Evolutionary conservation across 2,797 vertebrate genomes (phyloP).

Genomic region (Tinamus major): DNA sequence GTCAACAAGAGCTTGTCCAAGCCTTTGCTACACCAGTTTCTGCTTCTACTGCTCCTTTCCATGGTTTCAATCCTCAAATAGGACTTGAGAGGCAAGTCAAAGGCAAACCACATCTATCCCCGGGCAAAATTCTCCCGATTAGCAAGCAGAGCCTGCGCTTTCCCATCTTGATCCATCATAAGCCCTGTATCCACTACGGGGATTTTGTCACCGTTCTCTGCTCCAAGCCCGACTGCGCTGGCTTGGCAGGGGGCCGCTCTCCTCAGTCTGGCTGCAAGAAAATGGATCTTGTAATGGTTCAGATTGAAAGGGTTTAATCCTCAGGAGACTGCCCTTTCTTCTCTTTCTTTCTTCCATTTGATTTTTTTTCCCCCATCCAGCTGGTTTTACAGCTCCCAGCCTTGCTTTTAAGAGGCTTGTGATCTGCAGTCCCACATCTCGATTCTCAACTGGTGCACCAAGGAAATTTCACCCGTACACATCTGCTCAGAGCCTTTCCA

Average conservation of each 20-base stretch:
- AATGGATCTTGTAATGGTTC: rapidly evolving
- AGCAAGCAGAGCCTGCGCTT: rapidly evolving
- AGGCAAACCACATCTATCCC: not conserved
- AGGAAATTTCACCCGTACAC: not conserved
- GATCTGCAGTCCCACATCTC: not conserved
- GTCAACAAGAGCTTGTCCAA: not conserved
- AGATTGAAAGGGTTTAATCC: not conserved
- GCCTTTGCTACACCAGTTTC: not conserved
- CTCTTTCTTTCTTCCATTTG: not conserved
- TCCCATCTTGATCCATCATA: rapidly evolving
- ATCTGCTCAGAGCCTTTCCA: not conserved
- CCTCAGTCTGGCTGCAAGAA: rapidly evolving
- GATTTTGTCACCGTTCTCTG: rapidly evolving
- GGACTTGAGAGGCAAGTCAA: not conserved
- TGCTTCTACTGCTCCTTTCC: no score
- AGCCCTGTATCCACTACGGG: rapidly evolving
- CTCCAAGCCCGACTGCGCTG: not conserved
- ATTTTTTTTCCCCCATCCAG: not conserved
- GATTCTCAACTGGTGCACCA: not conserved
- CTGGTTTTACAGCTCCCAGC: not conserved
- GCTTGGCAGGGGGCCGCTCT: not conserved
- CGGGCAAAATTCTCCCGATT: not conserved
- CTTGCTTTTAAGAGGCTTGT: not conserved
- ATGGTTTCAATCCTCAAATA: not conserved
- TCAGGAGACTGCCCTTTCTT: not conserved